Conservation (phyloP, 2,888 invertebrate genomes). For the Plebejus melissa region DNA sequence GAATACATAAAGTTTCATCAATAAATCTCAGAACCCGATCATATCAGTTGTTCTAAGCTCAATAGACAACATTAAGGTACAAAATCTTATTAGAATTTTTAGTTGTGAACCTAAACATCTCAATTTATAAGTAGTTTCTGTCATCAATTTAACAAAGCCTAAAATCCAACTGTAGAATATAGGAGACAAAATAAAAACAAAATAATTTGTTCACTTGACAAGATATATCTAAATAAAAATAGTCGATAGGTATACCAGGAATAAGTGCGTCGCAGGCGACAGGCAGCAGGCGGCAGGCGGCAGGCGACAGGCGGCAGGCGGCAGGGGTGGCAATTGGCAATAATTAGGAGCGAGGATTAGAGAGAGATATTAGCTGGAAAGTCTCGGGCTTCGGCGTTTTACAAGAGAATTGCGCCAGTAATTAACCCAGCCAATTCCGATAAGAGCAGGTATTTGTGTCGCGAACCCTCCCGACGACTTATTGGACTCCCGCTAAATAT, state of each 20-base stretch:
- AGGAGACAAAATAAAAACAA: neutral
- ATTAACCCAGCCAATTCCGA: slow-evolving; percentile 38
- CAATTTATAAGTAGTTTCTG: too few relatives aligned
- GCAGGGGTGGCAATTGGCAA: slow-evolving; percentile 54
- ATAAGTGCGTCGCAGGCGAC: neutral
- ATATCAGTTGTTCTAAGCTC: too few relatives aligned
- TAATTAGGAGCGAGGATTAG: slow-evolving; percentile 70
- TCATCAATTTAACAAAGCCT: too few relatives aligned
- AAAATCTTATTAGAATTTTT: too few relatives aligned
- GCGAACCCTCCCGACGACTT: slow-evolving; percentile 18
- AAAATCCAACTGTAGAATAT: too few relatives aligned
- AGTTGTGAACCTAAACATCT: too few relatives aligned
- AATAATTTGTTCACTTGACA: neutral
- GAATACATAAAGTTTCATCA: too few relatives aligned
- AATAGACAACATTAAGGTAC: neutral
- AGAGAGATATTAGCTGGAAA: slow-evolving; percentile 66
- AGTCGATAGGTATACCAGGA: neutral
- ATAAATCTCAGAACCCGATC: too few relatives aligned
- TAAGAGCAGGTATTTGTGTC: slow-evolving; percentile 34
- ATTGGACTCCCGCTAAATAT: slow-evolving; percentile 15
- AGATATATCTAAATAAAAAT: slow-evolving; percentile 1
- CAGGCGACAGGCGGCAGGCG: slow-evolving; percentile 19
- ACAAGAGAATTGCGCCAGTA: slow-evolving; percentile 43
- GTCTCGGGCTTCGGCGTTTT: slow-evolving; percentile 47
- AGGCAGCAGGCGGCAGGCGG: slow-evolving; percentile 30